Percentiles rank a stretch among this genome's conserved stretches.
These are phyloP conservation scores for Clarias laeviceps DNA, from an alignment of 2,797 vertebrate genomes.

Conservation along the genomic window DNA sequence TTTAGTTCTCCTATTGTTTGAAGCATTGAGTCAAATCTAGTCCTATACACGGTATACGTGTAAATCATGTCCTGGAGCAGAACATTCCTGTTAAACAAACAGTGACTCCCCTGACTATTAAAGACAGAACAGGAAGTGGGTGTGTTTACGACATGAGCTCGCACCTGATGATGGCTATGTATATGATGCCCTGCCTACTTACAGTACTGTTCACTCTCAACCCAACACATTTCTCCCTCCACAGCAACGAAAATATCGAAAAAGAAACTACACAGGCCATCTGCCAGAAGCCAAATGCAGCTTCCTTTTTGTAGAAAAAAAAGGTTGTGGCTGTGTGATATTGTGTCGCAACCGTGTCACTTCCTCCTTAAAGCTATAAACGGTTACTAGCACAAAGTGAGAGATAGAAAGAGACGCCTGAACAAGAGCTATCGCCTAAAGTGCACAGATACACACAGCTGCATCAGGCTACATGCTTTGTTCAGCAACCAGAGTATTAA, in stretches of 20 bases:
- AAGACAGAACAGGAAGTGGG: conserved; percentile 9
- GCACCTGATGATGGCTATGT: background rate
- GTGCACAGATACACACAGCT: background rate
- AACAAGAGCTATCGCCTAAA: conserved; percentile 15
- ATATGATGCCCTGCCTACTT: background rate
- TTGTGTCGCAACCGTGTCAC: conserved; percentile 34
- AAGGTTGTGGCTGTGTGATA: conserved; percentile 1
- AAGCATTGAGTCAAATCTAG: background rate
- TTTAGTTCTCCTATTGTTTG: background rate
- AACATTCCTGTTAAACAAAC: conserved; percentile 50
- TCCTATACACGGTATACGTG: background rate
- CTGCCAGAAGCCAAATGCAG: conserved; percentile 16
- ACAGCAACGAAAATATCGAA: background rate
- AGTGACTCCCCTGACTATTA: conserved; percentile 22
- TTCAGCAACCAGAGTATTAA: background rate
- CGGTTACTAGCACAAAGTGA: conserved; percentile 3
- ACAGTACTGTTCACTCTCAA: background rate
- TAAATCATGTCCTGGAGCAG: conserved; percentile 24
- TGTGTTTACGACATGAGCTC: conserved; percentile 3
- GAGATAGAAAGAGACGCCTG: background rate
- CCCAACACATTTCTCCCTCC: background rate
- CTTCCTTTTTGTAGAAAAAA: conserved; percentile 11
- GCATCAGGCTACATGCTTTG: background rate
- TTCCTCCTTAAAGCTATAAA: conserved; percentile 33
- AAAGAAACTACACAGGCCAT: background rate